phyloP scores from a whole-genome alignment of 2,888 invertebrate genomes.

The Julus scandinavius region DNA sequence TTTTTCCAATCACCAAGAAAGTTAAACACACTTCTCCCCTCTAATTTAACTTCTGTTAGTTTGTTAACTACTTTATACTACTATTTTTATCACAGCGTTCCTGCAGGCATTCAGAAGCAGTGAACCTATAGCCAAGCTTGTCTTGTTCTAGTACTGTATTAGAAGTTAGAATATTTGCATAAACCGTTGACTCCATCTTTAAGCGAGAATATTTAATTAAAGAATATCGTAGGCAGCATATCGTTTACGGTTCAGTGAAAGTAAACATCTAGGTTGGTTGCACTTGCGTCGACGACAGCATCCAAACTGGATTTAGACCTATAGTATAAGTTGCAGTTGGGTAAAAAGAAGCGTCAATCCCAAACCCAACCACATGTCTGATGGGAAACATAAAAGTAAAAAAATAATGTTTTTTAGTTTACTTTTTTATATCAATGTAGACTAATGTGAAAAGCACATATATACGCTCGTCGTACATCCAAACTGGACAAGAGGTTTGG shows the following conservation, averaged over 20 bases:
- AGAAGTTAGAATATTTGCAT: background rate
- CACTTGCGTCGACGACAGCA: background rate
- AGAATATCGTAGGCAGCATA: background rate
- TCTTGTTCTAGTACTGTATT: background rate
- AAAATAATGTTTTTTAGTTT: background rate
- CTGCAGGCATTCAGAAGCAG: background rate
- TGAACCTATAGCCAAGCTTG: background rate
- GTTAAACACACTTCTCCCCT: background rate
- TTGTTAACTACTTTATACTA: background rate
- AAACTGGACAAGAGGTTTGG: background rate
- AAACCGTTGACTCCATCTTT: background rate
- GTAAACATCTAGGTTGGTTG: background rate
- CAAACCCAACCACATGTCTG: background rate
- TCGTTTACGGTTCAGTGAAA: background rate
- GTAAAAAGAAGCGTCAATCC: background rate
- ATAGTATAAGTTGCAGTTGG: background rate
- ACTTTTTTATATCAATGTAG: background rate
- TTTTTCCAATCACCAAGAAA: too few relatives aligned
- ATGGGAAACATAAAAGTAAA: background rate
- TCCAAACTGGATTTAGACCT: background rate
- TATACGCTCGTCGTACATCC: background rate
- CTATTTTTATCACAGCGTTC: background rate
- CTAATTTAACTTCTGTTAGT: background rate
- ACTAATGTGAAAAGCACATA: background rate
- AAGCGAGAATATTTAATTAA: slow-evolving; percentile 24